Conservation (phyloP, 2,797 vertebrate species). For the Lepus oiostolus region DNA sequence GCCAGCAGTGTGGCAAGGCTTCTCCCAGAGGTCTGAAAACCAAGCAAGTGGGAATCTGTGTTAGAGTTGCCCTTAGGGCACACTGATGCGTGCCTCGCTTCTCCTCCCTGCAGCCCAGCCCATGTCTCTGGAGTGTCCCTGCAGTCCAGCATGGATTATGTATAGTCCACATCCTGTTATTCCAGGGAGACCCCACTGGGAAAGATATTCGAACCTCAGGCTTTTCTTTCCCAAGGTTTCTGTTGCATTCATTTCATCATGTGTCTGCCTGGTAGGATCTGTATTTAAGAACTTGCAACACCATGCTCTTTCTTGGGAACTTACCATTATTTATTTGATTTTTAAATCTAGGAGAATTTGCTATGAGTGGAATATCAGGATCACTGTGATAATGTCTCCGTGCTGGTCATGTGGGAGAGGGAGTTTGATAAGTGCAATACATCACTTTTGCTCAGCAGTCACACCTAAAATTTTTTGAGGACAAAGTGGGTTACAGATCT, state of each 20-base stretch:
- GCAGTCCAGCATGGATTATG: background rate
- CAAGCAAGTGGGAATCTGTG: background rate
- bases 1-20: background rate
- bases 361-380: background rate
- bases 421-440: background rate
- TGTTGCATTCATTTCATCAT: background rate
- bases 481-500: background rate
- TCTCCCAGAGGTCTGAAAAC: background rate
- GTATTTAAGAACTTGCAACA: background rate
- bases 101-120: background rate
- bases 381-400: background rate
- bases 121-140: background rate
- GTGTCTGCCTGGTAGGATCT: background rate
- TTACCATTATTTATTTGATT: background rate
- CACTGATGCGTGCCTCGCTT: background rate
- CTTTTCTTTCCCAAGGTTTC: background rate
- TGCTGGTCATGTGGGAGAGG: background rate
- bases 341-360: background rate
- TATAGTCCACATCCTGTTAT: background rate
- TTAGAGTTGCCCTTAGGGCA: background rate
- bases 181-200: background rate
- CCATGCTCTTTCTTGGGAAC: background rate
- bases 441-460: background rate
- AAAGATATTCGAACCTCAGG: background rate
- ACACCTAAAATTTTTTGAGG: background rate